Evolutionary conservation across 2,797 vertebrate genomes (phyloP), one percentile per base, ranked within the genome.

Genomic region (Squalus acanthias): DNA sequence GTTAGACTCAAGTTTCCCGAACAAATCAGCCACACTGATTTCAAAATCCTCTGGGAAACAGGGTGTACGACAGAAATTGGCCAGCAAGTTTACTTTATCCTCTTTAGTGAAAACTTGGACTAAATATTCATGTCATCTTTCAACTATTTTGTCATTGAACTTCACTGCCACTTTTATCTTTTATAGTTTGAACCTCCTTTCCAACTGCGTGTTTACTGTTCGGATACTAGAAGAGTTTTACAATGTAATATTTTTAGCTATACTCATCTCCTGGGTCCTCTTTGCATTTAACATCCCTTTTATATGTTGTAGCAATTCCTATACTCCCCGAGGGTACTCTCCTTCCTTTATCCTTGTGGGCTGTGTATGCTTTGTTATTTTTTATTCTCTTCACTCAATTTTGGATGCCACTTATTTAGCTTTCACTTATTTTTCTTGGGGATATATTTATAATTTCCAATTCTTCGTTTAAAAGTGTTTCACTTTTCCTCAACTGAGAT

Each of bases 81-180:
- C 63, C n/a, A 26, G 63, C 17, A 69, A 69, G 65, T 65, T 93
- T 93, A 39, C 26, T 93, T 93, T 46, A 69, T 67, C 63, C n/a
- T 93, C 91, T 46, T 63, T 67, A 69, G 91, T 69, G 63, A 93
- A 46, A 69, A 65, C 65, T 93, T 69, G 91, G 24, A 67, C 20
- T 46, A 93, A 67, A 69, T 93, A 39, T 93, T 93, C 63, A 67
- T 67, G 63, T 46, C n/a, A 93, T 69, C 24, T 69, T 93, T 69
- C 10, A 93, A 46, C 63, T 93, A 93, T 69, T 69, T 93, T 69
- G 46, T 93, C n/a, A 46, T 46, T 93, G 63, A 93, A 93, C 91
- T 69, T 93, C n/a, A 67, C 63, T 24, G 91, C n/a, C 63, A 69
- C 39, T 67, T 69, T 93, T 69, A 93, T 46, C 12, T 93, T 93